Percentiles rank a stretch among this genome's conserved stretches.
Evolutionary conservation across 2,888 invertebrate genomes (phyloP).

Genomic region (Zeuzera pyrina): DNA sequence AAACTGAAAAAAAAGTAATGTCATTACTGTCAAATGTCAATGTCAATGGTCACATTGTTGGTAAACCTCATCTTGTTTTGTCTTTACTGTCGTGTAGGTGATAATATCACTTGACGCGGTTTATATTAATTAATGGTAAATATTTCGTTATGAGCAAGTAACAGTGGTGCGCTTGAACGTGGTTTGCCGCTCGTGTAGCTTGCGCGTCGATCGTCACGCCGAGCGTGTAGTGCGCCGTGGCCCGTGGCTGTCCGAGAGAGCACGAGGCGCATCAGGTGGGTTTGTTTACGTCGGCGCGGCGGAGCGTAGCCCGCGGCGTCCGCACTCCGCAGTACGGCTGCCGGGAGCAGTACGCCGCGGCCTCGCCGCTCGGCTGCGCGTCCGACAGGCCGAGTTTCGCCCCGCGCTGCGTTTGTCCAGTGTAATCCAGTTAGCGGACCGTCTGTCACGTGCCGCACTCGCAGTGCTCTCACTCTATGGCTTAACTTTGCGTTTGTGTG

Average conservation of each 20-base stretch:
- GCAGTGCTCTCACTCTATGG: constrained; percentile 12
- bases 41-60: no score
- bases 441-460: constrained; percentile 8
- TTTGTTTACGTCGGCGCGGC: constrained; percentile 31
- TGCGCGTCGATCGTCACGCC: constrained; percentile 4
- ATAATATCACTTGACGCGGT: no score
- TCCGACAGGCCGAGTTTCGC: constrained; percentile 6
- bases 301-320: no score
- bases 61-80: no score
- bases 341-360: constrained; percentile 21
- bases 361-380: constrained; percentile 7
- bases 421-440: constrained; percentile 29
- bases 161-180: constrained; percentile 5
- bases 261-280: constrained; percentile 32
- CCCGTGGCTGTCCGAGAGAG: constrained; percentile 5
- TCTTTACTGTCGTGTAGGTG: no score
- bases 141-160: constrained; percentile 2
- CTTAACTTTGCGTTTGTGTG: constrained; percentile 9
- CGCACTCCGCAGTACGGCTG: constrained; percentile 35
- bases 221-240: constrained; percentile 10
- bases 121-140: no score
- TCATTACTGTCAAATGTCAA: no score
- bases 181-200: constrained; percentile 12
- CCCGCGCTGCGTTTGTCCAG: constrained; percentile 20
- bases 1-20: no score